Conservation (phyloP, 1,140 invertebrate species). For the Habropoda laboriosa region DNA sequence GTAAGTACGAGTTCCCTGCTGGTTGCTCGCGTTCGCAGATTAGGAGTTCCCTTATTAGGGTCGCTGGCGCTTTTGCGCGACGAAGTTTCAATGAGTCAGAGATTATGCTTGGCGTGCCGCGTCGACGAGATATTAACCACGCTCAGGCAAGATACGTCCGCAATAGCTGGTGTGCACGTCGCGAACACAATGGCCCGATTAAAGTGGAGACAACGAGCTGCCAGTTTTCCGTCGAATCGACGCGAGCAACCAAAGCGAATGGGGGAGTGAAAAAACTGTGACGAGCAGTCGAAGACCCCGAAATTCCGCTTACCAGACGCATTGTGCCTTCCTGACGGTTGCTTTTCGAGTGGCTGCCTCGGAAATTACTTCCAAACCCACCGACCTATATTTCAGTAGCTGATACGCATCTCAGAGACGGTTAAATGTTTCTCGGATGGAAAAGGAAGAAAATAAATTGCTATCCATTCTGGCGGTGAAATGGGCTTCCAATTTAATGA, state of each 20-base stretch:
- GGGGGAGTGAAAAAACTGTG: no score
- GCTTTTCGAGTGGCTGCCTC: background rate
- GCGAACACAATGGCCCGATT: conserved; percentile 50
- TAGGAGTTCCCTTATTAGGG: conserved; percentile 72
- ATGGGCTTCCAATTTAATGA: no score
- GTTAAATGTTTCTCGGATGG: background rate
- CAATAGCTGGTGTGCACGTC: conserved; percentile 36
- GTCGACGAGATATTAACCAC: conserved; percentile 62
- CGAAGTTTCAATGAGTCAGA: conserved; percentile 76
- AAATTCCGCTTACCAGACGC: conserved; percentile 6
- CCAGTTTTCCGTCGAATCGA: conserved; percentile 43
- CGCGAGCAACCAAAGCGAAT: background rate
- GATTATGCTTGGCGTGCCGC: conserved; percentile 67
- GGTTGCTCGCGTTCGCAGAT: conserved; percentile 69
- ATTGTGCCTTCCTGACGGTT: background rate
- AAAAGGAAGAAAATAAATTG: no score
- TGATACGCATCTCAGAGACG: background rate
- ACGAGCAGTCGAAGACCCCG: conserved; percentile 21
- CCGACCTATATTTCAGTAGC: conserved; percentile 8
- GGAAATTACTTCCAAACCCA: background rate
- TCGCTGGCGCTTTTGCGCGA: conserved; percentile 69
- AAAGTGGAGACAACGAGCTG: conserved; percentile 27
- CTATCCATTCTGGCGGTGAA: no score
- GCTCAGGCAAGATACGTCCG: conserved; percentile 35
- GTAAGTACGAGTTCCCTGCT: conserved; percentile 3